These are phyloP conservation scores for Danio choprae DNA, from an alignment of 2,797 vertebrate genomes.

Conservation along the genomic window DNA sequence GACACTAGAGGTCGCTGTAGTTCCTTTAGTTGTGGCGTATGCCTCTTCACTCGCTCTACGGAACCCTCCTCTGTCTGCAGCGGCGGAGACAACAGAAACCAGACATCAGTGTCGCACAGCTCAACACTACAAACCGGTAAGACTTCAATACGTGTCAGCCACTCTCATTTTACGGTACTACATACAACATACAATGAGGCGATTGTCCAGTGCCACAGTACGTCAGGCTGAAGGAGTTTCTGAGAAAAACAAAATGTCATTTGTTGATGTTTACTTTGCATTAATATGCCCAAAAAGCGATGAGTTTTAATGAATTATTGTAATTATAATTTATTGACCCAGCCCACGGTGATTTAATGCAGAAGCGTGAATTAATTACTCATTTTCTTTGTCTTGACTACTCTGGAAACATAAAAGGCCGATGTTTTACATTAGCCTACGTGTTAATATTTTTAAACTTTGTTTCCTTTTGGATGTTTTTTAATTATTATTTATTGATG, in stretches of 20 bases:
- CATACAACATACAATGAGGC: not conserved
- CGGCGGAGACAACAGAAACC: not conserved
- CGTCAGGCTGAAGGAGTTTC: not conserved
- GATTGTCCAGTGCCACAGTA: slow-evolving; percentile 64
- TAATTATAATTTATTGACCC: not conserved
- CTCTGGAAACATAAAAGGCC: not conserved
- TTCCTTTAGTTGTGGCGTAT: not conserved
- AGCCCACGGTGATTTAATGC: not conserved
- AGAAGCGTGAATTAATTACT: not conserved
- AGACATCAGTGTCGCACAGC: not conserved
- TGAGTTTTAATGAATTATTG: not conserved
- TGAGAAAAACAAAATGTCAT: not conserved
- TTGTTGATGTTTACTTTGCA: not conserved
- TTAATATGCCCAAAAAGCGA: not conserved
- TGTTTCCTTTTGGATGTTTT: too few relatives aligned
- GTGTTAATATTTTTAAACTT: too few relatives aligned
- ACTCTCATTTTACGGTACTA: not conserved
- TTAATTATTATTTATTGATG: too few relatives aligned
- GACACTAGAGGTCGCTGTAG: slow-evolving; percentile 24
- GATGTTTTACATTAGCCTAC: not conserved
- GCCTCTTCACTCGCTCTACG: slow-evolving; percentile 7
- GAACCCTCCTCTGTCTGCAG: slow-evolving; percentile 11
- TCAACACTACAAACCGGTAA: not conserved
- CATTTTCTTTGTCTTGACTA: not conserved
- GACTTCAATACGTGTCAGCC: not conserved